A percentile compares a stretch with the other conserved stretches of the same genome.
Evolutionary conservation across 2,797 vertebrate species (phyloP).

Genomic region (Streptopelia turtur): DNA sequence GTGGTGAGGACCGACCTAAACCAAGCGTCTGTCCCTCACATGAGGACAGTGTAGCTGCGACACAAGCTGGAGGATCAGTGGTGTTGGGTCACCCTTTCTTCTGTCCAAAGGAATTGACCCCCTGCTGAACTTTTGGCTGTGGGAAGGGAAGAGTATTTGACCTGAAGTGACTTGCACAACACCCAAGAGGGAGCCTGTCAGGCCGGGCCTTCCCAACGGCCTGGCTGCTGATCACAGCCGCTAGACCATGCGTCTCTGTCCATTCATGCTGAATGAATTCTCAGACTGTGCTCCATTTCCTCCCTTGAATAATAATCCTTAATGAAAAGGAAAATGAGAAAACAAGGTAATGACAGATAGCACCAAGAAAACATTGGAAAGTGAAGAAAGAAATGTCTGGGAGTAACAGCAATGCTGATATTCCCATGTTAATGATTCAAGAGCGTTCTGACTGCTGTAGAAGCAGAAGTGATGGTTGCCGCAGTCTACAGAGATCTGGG

Average conservation of each 20-base stretch:
- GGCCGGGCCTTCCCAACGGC: background rate
- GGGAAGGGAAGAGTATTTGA: background rate
- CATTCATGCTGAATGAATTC: constrained; percentile 45
- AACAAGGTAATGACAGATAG: constrained; percentile 63
- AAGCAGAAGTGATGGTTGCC: background rate
- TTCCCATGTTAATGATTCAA: constrained; percentile 28
- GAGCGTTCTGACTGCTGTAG: background rate
- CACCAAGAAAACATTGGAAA: constrained; percentile 59
- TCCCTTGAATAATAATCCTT: constrained; percentile 43
- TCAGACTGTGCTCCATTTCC: constrained; percentile 35
- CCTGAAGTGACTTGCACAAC: constrained; percentile 12
- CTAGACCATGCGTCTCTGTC: constrained; percentile 4
- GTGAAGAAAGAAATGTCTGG: constrained; percentile 70
- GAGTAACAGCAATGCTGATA: background rate
- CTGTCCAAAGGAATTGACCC: background rate
- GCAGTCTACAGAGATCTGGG: background rate
- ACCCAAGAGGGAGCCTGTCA: background rate
- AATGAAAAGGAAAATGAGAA: constrained; percentile 68
- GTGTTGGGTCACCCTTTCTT: background rate
- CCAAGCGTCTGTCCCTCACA: background rate
- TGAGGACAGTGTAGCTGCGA: background rate
- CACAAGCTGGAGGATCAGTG: background rate
- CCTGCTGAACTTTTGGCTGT: background rate
- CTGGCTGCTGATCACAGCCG: background rate
- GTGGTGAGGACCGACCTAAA: background rate